Percentiles rank a stretch among this genome's conserved stretches.
phyloP scores from a whole-genome alignment of 2,113 vertebrate genomes.

The Varanus salvator region DNA sequence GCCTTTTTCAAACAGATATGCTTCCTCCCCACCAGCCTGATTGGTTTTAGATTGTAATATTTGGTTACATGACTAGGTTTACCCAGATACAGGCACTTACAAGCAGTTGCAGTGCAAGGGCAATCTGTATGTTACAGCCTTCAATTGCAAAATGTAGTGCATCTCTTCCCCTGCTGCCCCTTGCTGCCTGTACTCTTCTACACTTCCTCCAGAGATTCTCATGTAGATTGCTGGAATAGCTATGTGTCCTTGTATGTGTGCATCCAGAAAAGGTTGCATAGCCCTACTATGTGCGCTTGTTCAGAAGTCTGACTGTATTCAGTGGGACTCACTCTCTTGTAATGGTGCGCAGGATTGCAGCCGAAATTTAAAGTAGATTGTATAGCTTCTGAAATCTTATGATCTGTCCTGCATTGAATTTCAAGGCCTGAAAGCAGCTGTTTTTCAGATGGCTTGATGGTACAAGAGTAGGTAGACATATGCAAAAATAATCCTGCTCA shows the following conservation, averaged over 20 bases:
- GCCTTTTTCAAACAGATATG: background rate
- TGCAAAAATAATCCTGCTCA: background rate
- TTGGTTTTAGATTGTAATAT: background rate
- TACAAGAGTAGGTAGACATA: background rate
- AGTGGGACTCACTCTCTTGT: background rate
- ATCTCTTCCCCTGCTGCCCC: too few relatives aligned
- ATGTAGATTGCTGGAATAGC: too few relatives aligned
- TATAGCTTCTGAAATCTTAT: background rate
- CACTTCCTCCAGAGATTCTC: too few relatives aligned
- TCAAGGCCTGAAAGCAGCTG: background rate
- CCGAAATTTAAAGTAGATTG: background rate
- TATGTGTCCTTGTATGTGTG: too few relatives aligned
- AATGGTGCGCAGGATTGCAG: background rate
- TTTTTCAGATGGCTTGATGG: background rate
- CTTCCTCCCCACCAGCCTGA: too few relatives aligned
- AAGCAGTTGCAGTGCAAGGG: background rate
- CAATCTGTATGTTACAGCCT: background rate
- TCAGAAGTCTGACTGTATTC: background rate
- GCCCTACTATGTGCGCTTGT: background rate
- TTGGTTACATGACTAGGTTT: background rate
- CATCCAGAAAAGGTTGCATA: too few relatives aligned
- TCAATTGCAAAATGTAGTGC: background rate
- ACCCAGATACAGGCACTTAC: background rate
- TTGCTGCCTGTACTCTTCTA: too few relatives aligned
- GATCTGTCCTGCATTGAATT: background rate